Evolutionary conservation across 2,113 vertebrate genomes (phyloP), one percentile per base, ranked within the genome.

Genomic region (Plectropomus leopardus): DNA sequence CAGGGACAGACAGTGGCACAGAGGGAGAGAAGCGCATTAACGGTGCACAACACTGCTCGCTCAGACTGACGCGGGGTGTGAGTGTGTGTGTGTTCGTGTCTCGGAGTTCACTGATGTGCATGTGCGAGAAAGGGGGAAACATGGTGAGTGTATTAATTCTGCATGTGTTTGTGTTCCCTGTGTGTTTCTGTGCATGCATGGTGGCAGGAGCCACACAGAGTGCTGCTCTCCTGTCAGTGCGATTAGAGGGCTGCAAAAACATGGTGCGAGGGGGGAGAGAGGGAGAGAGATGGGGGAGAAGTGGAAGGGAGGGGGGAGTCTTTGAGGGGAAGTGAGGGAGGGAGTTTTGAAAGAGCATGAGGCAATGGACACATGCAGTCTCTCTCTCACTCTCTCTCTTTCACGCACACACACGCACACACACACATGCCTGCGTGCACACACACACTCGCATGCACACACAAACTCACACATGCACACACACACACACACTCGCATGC

Each of bases 171-270:
- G 55, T 87, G 76, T 81, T 80, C 60, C 47, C 63, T 61, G 83
- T 85, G 76, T 72, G 72, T 86, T 63, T 84, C 42, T 53, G 79
- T 75, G 83, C 87, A 74, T 76, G 86, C 78, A 57, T 71, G 88
- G 80, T 85, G 87, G 85, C 85, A 86, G 83, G 83, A 86, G 83
- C 83, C 85, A 83, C 84, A 78, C 70, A 68, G 78, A 83, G 84
- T 28, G 83, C 86, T 79, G 86, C 69, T 83, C 82, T 87, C 68
- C 90, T 90, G 90, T 93, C 92, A 87, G 79, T 51, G 83, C 66
- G 84, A 93, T 92, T 90, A 93, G 48, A 88, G 53, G 75, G 73
- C 76, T 59, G 83, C 87, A 83, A 57, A 73, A 76, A 83, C 71
- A 76, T 78, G 77, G 64, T 51, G 50, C 42, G 60, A 45, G 78